Evolutionary conservation across 1,140 invertebrate species (phyloP).

Genomic region (Meloidogyne hapla): DNA sequence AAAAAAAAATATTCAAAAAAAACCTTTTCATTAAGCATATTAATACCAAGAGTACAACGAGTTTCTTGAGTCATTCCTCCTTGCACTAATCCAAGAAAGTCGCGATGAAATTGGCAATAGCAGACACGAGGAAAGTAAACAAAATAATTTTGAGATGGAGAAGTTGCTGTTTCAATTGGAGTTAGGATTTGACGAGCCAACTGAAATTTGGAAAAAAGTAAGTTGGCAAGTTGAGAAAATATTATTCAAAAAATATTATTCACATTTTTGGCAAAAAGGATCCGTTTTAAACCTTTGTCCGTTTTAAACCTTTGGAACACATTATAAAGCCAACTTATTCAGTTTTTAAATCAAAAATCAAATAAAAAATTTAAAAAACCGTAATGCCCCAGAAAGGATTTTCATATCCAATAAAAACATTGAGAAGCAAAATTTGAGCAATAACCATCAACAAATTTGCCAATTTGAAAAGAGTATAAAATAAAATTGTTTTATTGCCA

Average conservation of each 20-base stretch:
- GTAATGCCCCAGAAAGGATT: conserved; percentile 22
- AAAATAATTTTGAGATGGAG: conserved; percentile 7
- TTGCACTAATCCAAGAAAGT: conserved; percentile 18
- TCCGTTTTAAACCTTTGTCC: no score
- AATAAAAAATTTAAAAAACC: no score
- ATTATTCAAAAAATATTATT: no score
- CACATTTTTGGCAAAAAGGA: no score
- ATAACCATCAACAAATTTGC: conserved; percentile 10
- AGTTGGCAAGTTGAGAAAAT: no score
- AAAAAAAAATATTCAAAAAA: no score
- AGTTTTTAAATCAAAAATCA: no score
- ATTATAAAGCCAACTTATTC: no score
- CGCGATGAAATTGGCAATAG: conserved; percentile 15
- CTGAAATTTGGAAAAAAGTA: not conserved
- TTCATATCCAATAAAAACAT: conserved; percentile 17
- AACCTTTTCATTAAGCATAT: conserved; percentile 30
- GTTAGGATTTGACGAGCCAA: not conserved
- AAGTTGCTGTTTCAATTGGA: conserved; percentile 13
- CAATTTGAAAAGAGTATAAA: conserved; percentile 17
- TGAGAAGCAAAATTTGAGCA: conserved; percentile 19
- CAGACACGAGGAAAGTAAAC: conserved; percentile 17
- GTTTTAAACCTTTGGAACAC: no score
- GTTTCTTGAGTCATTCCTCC: conserved; percentile 15
- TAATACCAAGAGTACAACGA: conserved; percentile 15
- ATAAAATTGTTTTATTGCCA: not conserved